Conservation (phyloP, 2,797 vertebrate genomes). For the Alauda arvensis region DNA sequence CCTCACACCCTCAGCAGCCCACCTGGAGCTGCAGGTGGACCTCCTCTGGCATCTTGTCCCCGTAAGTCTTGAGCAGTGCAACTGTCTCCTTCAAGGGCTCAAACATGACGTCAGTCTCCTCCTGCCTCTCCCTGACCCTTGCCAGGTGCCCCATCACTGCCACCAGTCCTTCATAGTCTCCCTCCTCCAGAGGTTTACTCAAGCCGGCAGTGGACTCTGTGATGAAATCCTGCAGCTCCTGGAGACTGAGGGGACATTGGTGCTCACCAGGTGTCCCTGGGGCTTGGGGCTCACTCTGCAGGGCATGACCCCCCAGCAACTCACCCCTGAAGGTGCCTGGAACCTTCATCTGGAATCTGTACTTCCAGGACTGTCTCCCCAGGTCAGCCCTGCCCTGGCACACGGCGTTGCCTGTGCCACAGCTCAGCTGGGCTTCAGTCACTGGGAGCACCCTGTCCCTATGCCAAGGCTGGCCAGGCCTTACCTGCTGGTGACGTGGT, state of each 20-base stretch:
- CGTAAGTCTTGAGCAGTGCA: constrained; percentile 64
- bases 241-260: constrained; percentile 44
- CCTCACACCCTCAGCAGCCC: accelerated
- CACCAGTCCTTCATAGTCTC: constrained; percentile 67
- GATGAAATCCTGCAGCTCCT: constrained; percentile 66
- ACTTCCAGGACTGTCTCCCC: accelerated
- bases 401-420: not conserved
- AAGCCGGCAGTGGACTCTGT: not conserved
- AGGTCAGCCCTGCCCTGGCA: not conserved
- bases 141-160: constrained; percentile 68
- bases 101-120: constrained; percentile 59
- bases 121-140: constrained; percentile 67
- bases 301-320: not conserved
- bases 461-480: accelerated
- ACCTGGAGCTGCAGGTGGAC: constrained; percentile 64
- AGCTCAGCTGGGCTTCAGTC: accelerated
- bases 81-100: constrained; percentile 72
- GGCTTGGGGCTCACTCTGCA: not conserved
- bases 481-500: constrained; percentile 67
- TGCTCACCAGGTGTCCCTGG: accelerated
- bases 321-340: accelerated
- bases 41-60: constrained; percentile 71
- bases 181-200: constrained; percentile 62
- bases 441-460: accelerated
- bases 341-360: not conserved